Evolutionary conservation across 2,113 vertebrate species (phyloP), one percentile per base, ranked within the genome.

Genomic region (Scomber scombrus): DNA sequence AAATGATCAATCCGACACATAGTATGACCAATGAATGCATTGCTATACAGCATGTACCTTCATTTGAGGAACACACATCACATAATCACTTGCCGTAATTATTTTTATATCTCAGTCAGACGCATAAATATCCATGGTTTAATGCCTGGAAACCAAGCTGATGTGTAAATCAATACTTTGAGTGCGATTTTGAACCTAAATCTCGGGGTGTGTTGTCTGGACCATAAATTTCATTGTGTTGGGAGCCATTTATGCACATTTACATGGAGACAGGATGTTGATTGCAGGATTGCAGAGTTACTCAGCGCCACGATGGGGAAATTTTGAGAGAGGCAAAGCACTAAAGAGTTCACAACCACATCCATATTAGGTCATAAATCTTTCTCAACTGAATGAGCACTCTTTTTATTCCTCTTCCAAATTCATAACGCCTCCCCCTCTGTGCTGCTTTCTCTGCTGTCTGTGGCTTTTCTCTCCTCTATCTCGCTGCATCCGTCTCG

Each of bases 81-180:
- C 69, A 31, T 87, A 89, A 69, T 86, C 70, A 65, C 68, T 80
- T 71, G 69, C 47, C 62, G 19, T 92, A 93, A 95, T 95, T 93
- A 93, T 85, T 83, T 92, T 66, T 87, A 85, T 91, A 93, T 89
- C 95, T 89, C 86, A 77, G 73, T 73, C 84, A 7, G 67, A 73
- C 78, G 88, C 89, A 76, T 89, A 93, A 93, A 91, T 89, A 92
- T 89, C 56, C 56, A 88, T 89, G 92, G 93, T 93, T 95, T 94
- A 94, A 85, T 88, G 85, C 23, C 47, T 73, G 72, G 88, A 90
- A 89, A 70, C 51, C 26, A 60, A 88, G 92, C 50, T 85, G 84
- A 94, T 93, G 81, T 78, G 40, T 93, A 92, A 89, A 93, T 97
- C 93, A 95, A 94, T 95, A 95, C 52, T 86, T 89, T 85, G 82